These are phyloP conservation scores for Charadrius vociferus DNA, from an alignment of 2,113 vertebrate species.

Conservation along the genomic window DNA sequence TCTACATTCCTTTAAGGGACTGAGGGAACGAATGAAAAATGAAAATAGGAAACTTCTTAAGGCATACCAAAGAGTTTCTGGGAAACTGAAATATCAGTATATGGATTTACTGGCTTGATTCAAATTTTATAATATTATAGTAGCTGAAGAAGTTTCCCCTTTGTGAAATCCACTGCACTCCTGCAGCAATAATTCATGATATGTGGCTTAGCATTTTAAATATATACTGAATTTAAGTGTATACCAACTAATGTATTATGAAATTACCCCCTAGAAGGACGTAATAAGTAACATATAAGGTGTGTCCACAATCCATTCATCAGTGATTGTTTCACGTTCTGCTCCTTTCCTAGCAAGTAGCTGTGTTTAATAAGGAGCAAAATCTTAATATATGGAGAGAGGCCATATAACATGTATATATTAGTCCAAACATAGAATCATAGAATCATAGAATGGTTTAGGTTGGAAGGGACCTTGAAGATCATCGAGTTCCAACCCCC, in stretches of 20 bases:
- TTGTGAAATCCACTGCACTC: neutral
- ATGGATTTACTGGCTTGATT: neutral
- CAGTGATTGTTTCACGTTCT: neutral
- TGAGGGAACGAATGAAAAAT: neutral
- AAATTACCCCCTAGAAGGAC: neutral
- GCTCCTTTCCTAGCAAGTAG: neutral
- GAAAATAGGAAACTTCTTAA: neutral
- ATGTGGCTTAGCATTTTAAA: neutral
- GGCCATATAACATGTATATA: fast-evolving
- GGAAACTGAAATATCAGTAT: neutral
- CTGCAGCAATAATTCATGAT: neutral
- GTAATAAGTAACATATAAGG: neutral
- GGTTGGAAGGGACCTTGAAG: too few relatives aligned
- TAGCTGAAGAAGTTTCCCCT: neutral
- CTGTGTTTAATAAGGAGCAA: neutral
- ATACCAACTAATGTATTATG: neutral
- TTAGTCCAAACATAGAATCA: neutral
- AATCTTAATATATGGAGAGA: neutral
- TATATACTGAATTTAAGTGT: neutral
- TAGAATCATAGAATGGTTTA: too few relatives aligned
- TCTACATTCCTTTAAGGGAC: neutral
- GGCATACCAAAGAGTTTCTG: neutral
- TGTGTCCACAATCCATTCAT: neutral
- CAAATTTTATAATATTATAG: neutral
- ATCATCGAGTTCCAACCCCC: too few relatives aligned